Evolutionary conservation across 2,888 invertebrate genomes (phyloP).

Genomic region (Thumatha senex): DNA sequence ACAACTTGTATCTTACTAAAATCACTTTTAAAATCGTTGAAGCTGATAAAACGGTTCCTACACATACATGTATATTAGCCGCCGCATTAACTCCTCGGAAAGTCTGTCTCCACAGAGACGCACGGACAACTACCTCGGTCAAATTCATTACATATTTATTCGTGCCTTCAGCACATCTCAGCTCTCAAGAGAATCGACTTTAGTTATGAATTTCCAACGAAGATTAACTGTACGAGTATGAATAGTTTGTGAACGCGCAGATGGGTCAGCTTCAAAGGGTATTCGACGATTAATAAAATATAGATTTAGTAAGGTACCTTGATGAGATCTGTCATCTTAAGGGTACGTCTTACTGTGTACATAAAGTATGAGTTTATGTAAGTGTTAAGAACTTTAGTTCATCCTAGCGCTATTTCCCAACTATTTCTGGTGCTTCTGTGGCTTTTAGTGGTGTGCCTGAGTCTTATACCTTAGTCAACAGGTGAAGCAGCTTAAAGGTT

Average conservation of each 20-base stretch:
- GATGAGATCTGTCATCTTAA: slow-evolving; percentile 4
- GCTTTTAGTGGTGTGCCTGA: no score
- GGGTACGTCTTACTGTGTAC: neutral
- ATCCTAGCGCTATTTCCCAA: no score
- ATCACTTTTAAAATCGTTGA: no score
- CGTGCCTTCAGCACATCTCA: slow-evolving; percentile 27
- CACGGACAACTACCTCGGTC: slow-evolving; percentile 17
- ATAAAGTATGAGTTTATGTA: neutral
- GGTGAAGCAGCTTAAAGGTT: no score
- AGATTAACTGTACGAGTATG: slow-evolving; percentile 50
- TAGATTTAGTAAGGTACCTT: slow-evolving; percentile 11
- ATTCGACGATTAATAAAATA: slow-evolving; percentile 20
- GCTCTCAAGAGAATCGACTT: slow-evolving; percentile 36
- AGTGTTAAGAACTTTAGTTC: no score
- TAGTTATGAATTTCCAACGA: slow-evolving; percentile 53
- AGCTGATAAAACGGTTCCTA: no score
- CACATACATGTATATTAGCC: neutral
- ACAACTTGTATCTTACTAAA: neutral
- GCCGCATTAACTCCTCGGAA: neutral
- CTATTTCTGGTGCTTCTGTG: no score
- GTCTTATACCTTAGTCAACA: no score
- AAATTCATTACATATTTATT: slow-evolving; percentile 33
- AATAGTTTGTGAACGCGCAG: slow-evolving; percentile 30
- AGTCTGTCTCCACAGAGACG: slow-evolving; percentile 13
- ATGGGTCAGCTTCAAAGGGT: slow-evolving; percentile 16